Evolutionary conservation across 2,113 vertebrate genomes (phyloP), one percentile per base, ranked within the genome.

Genomic region (Delphinapterus leucas): DNA sequence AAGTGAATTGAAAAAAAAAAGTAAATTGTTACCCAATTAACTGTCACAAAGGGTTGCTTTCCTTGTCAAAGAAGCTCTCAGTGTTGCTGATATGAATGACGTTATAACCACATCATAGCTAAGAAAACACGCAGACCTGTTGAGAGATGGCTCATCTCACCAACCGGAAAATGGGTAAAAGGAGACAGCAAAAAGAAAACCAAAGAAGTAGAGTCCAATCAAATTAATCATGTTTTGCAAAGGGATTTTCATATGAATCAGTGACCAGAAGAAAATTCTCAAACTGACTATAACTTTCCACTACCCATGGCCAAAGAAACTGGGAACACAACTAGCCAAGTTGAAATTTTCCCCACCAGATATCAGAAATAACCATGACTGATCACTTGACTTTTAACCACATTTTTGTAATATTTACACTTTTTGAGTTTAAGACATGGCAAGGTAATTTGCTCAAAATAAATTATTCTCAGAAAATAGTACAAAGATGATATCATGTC

Each of bases 1-100:
- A 97, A 95, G 74, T 71, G 20, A 96, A 85, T 25, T 49, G 60
- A 44, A 44, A 44, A 44, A 47, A 47, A 70, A 97, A 97, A 95
- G 74, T 71, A 15, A 96, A 85, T 25, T 49, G 63, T 86, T 95
- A 92, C 33, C 23, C 89, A 71, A 73, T 88, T 55, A 88, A 91
- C 74, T 90, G 20, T 33, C 84, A 76, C 31, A 44, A 6, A 17
- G 18, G 12, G 49, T 84, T 80, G 28, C 41, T 97, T 93, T 79
- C 38, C 3, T 77, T 68, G 49, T 93, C 95, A 92, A 79, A 92
- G 12, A 88, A 94, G n/a, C 13, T 17, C 53, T 76, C 47, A 17
- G 18, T 68, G 36, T 60, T 87, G 26, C 31, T 86, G 83, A 88
- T 18, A 63, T 21, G 17, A 84, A 84, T 76, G 21, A 49, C 14